Percentiles rank a stretch among this genome's conserved stretches.
phyloP scores from a whole-genome alignment of 2,113 vertebrate genomes.

The Halcyon malimbica region DNA sequence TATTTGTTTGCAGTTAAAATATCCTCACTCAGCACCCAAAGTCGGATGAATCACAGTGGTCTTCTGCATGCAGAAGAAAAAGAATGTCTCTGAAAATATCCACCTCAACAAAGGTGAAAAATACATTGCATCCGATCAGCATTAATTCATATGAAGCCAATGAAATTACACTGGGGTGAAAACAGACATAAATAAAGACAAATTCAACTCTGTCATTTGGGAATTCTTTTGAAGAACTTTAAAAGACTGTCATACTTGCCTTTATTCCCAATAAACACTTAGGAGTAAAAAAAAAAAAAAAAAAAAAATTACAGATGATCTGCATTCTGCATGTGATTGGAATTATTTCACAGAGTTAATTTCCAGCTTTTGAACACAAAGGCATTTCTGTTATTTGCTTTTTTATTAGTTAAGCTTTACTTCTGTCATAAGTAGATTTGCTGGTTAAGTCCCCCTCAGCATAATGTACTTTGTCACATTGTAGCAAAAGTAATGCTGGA shows the following conservation, averaged over 20 bases:
- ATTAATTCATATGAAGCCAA: neutral
- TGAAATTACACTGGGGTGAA: neutral
- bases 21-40: neutral
- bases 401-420: neutral
- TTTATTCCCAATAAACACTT: neutral
- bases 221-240: neutral
- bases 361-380: neutral
- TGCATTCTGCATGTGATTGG: neutral
- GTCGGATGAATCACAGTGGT: neutral
- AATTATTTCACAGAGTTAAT: neutral
- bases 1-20: neutral
- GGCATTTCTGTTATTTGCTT: neutral
- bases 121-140: accelerated
- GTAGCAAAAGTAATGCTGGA: neutral
- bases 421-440: neutral
- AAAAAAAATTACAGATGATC: neutral
- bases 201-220: neutral
- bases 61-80: neutral
- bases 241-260: neutral
- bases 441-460: neutral
- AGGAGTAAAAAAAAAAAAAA: neutral
- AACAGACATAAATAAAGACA: neutral
- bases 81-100: neutral
- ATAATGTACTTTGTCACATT: neutral
- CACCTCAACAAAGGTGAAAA: neutral